These are phyloP conservation scores for Microchirus variegatus DNA, from an alignment of 2,797 vertebrate species.

Conservation along the genomic window DNA sequence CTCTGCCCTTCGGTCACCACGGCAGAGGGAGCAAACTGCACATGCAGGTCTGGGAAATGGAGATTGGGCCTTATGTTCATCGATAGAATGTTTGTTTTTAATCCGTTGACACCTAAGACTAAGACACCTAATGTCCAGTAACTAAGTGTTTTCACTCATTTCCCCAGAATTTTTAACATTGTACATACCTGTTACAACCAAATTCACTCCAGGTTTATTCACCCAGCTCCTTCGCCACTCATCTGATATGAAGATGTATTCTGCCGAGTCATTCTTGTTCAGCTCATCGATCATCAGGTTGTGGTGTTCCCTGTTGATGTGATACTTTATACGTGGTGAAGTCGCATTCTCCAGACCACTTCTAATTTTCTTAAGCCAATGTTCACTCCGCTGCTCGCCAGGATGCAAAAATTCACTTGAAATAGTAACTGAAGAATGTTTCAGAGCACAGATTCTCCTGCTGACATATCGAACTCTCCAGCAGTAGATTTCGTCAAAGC, in stretches of 20 bases:
- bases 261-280: slow-evolving; percentile 18
- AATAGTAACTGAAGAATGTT: slow-evolving; percentile 38
- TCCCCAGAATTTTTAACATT: neutral
- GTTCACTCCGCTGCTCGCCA: accelerated
- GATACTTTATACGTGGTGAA: neutral
- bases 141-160: no score
- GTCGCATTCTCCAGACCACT: accelerated
- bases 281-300: slow-evolving; percentile 21
- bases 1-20: slow-evolving; percentile 38
- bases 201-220: slow-evolving; percentile 7
- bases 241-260: slow-evolving; percentile 20
- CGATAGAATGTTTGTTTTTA: no score
- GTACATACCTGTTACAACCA: slow-evolving; percentile 42
- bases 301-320: neutral
- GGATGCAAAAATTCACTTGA: neutral
- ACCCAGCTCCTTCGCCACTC: accelerated
- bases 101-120: no score
- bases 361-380: neutral
- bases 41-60: slow-evolving; percentile 13
- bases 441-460: slow-evolving; percentile 34
- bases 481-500: accelerated
- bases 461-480: neutral
- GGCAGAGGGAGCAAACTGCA: slow-evolving; percentile 24
- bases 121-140: no score
- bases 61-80: no score